phyloP scores from a whole-genome alignment of 2,888 invertebrate genomes.

The Agrochola circellaris region DNA sequence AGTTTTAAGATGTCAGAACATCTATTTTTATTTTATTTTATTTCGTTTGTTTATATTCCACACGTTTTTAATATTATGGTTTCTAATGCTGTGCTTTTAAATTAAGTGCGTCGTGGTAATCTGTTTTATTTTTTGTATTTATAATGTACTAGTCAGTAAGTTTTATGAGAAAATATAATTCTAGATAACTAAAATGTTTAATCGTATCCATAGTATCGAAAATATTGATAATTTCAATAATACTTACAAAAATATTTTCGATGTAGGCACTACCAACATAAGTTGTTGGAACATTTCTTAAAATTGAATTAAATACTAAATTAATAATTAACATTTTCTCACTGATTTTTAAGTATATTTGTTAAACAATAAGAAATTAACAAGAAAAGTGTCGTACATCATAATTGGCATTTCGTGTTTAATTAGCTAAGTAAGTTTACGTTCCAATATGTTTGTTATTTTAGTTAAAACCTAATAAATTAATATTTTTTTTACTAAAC shows the following conservation, averaged over 20 bases:
- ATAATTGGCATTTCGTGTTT: constrained; percentile 86
- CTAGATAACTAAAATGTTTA: constrained; percentile 64
- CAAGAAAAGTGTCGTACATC: constrained; percentile 83
- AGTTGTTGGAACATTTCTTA: constrained; percentile 29
- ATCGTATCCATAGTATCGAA: constrained; percentile 60
- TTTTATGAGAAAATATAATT: constrained; percentile 69
- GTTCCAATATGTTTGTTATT: constrained; percentile 79
- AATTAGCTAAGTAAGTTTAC: constrained; percentile 76
- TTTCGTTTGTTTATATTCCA: constrained; percentile 62
- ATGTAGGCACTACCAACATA: constrained; percentile 55
- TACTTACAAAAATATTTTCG: constrained; percentile 35
- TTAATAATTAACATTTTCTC: constrained; percentile 69
- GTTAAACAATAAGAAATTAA: constrained; percentile 71
- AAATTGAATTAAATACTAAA: constrained; percentile 34
- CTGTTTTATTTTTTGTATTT: constrained; percentile 74
- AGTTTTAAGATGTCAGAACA: constrained; percentile 32
- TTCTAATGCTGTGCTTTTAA: constrained; percentile 69
- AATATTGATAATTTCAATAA: constrained; percentile 56
- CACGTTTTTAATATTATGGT: constrained; percentile 60
- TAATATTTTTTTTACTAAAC: constrained; percentile 75
- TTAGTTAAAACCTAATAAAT: constrained; percentile 70
- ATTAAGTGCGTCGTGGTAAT: constrained; percentile 64
- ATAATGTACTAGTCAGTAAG: constrained; percentile 88
- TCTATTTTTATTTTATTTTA: constrained; percentile 47
- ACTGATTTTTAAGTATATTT: constrained; percentile 76